Evolutionary conservation across 2,888 invertebrate genomes (phyloP), one percentile per base, ranked within the genome.

Genomic region (Pegoplata infirma): DNA sequence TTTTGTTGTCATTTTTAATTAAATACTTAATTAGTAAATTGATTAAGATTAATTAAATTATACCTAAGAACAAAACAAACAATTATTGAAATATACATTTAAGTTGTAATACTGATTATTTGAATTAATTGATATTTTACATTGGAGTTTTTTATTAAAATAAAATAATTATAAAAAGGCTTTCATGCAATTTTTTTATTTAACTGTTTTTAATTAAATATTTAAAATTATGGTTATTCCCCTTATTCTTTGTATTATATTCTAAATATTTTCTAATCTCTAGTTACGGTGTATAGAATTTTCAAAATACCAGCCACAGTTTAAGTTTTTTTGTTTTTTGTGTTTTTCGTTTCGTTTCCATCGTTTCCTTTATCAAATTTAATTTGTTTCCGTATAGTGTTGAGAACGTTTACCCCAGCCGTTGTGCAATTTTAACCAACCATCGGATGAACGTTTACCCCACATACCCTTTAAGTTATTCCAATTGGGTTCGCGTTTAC

Each of bases 401-500:
- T 58, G 46, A 40, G 36, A 40, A n/a, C 36, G 36, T 40, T 40
- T 40, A n/a, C 36, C 90, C 90, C 90, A 90, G 19, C 88, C 89
- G 90, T 76, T 68, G 46, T 21, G 89, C 90, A 72, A 5, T 40
- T 40, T 40, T n/a, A n/a, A 40, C 36, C 36, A 40, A n/a, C n/a
- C 36, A 40, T 40, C n/a, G 36, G n/a, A 5, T 7, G 80, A 51
- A 14, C 90, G 88, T 77, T 90, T 90, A 61, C 90, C 95, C 95
- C 95, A 95, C 89, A 94, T 92, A 76, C 94, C 94, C 89, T 94
- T 93, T 83, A 95, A 90, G 88, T 94, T 94, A 87, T 93, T 94
- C 95, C 94, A 94, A 87, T 93, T 94, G 10, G 94, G 94, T 85
- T 94, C 94, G 76, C 94, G 91, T 90, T 94, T 94, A 86, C 94